Evolutionary conservation across 2,797 vertebrate species (phyloP), one percentile per base, ranked within the genome.

Genomic region (Botia almorhae): DNA sequence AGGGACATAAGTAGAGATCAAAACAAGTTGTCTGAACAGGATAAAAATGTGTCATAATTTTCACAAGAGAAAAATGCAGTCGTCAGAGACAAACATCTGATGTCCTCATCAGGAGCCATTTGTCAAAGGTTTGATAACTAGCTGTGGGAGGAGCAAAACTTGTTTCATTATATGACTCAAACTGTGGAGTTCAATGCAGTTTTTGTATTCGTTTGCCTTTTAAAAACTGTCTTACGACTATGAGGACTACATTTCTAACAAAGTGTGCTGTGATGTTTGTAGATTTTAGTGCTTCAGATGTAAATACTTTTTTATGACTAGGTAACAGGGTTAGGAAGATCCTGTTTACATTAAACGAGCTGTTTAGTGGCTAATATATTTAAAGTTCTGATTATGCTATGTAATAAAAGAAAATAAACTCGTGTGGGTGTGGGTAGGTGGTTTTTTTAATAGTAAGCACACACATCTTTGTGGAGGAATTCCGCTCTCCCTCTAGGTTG

Each of bases 401-500:
- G 33, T 73, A 51, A 69, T 29, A 33, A 23, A 72, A 43, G 39
- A 43, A 8, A 56, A 56, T 56, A 21, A 8, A 56, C 81, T 48
- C 60, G 73, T 64, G 74, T 71, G 48, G n/a, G 1, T 21, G n/a
- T 56, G 2, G 10, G n/a, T 58, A 7, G 19, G 8, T 1, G 79
- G 73, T 74, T 70, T 81, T 69, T 83, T 86, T 51, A 83, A 84
- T 83, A 43, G 68, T 60, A 23, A 8, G 19, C 74, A 83, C 76
- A 78, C 76, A 86, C 70, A 84, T 88, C 84, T 75, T 83, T 83
- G 75, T 82, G 50, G 53, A 63, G 81, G 82, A 79, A 87, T 60
- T 82, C 82, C 82, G 87, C 89, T 90, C 89, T 87, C 86, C 92
- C 84, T 88, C 87, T 84, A 82, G 90, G 86, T 89, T 86, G 85